Evolutionary conservation across 1,140 invertebrate genomes (phyloP).

Genomic region (Drosophila erecta): DNA sequence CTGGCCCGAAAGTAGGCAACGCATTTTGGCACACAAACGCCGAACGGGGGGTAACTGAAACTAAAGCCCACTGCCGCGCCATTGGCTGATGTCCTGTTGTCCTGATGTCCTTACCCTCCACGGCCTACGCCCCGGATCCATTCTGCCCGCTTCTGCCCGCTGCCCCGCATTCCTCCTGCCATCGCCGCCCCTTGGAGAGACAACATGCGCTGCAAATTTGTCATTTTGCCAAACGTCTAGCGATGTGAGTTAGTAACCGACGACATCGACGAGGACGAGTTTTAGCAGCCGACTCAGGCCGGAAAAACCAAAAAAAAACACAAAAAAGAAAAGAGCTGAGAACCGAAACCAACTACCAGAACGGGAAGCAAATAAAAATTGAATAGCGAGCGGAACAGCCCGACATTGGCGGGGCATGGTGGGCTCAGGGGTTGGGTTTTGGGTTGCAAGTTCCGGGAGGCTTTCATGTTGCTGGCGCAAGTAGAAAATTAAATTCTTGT

Average conservation of each 20-base stretch:
- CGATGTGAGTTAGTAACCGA: conserved; percentile 58
- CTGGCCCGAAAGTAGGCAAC: conserved; percentile 77
- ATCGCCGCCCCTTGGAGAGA: conserved; percentile 44
- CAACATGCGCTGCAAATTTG: conserved; percentile 77
- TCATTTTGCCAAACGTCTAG: conserved; percentile 81
- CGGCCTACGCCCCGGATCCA: conserved; percentile 20
- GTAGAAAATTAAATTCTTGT: conserved; percentile 84
- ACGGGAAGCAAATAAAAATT: conserved; percentile 59
- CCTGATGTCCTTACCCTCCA: conserved; percentile 13
- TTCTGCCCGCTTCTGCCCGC: too few species aligned
- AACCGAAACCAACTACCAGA: conserved; percentile 31
- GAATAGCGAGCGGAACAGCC: conserved; percentile 44
- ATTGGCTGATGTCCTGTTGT: conserved; percentile 49
- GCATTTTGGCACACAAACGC: conserved; percentile 73
- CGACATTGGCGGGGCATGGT: conserved; percentile 41
- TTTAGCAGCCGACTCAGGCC: conserved; percentile 14
- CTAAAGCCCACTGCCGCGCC: conserved; percentile 63
- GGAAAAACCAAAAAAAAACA: conserved; percentile 15
- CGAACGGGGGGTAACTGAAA: conserved; percentile 55
- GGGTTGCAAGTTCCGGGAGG: conserved; percentile 11
- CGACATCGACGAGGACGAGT: conserved; percentile 37
- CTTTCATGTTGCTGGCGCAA: conserved; percentile 52
- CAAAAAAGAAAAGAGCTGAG: not conserved
- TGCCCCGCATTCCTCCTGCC: not conserved
- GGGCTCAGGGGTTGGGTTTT: conserved; percentile 1